Evolutionary conservation across 37 sponge, comb jelly and placozoan species (phyloP).

Genomic region (Ephydatia muelleri): DNA sequence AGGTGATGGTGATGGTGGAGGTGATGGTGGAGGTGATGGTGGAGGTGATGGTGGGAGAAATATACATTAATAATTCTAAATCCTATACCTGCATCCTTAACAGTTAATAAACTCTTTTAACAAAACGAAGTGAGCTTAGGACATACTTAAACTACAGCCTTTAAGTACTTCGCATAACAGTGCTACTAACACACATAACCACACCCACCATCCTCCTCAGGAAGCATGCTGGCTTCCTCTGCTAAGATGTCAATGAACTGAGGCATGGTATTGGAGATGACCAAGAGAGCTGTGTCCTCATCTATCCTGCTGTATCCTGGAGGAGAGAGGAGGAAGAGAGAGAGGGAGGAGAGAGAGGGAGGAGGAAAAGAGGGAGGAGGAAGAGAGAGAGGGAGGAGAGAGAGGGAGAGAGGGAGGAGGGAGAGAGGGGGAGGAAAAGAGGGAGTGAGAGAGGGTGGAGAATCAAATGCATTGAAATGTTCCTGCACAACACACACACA

Average conservation of each 20-base stretch:
- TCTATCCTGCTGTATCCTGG: constrained; percentile 74
- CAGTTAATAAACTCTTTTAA: no score
- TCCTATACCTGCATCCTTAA: no score
- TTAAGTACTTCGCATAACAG: no score
- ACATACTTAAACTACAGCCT: no score
- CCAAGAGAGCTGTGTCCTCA: constrained; percentile 37
- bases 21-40: background rate
- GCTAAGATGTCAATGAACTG: constrained; percentile 51
- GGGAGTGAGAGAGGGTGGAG: background rate
- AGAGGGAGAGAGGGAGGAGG: background rate
- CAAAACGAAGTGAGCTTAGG: no score
- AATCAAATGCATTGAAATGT: background rate
- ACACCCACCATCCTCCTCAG: constrained; percentile 44
- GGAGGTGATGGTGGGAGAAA: background rate
- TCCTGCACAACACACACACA: background rate
- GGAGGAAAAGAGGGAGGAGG: background rate
- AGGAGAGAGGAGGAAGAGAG: no score
- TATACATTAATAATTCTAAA: no score
- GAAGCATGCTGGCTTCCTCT: constrained; percentile 44
- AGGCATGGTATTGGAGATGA: constrained; percentile 30
- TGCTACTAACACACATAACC: no score
- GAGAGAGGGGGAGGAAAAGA: background rate
- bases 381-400: background rate
- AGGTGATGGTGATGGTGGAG: no score
- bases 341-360: background rate